These are phyloP conservation scores for Petroica traversi DNA, from an alignment of 2,113 vertebrate species.

Conservation along the genomic window DNA sequence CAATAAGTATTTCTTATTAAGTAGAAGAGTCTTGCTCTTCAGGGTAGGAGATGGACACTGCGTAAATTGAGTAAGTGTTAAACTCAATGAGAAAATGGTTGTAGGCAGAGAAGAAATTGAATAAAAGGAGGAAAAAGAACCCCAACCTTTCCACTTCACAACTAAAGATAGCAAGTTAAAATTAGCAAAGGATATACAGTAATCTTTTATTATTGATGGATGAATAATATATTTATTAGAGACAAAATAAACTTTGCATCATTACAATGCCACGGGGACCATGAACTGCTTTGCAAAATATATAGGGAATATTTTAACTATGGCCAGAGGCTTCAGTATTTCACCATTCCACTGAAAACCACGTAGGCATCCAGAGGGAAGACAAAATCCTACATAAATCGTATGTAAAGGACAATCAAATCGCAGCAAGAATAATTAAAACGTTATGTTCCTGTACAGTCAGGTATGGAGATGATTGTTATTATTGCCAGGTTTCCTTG, in stretches of 20 bases:
- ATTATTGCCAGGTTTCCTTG: not conserved
- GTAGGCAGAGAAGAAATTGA: not conserved
- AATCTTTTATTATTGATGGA: not conserved
- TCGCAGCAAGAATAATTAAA: not conserved
- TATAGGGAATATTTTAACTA: not conserved
- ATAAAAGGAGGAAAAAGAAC: not conserved
- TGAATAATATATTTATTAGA: not conserved
- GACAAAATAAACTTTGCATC: not conserved
- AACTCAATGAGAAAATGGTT: not conserved
- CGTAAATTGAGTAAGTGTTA: not conserved
- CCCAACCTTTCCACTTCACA: not conserved
- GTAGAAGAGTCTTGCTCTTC: not conserved
- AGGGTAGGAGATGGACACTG: not conserved
- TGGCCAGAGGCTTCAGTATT: not conserved
- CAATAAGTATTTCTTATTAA: constrained; percentile 9
- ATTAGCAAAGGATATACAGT: not conserved
- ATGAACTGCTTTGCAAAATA: not conserved
- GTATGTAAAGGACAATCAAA: not conserved
- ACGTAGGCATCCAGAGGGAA: not conserved
- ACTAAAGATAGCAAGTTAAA: not conserved
- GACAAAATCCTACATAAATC: not conserved
- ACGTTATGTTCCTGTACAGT: not conserved
- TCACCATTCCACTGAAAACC: not conserved
- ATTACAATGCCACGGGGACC: not conserved
- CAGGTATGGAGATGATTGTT: not conserved